phyloP scores from a whole-genome alignment of 2,113 vertebrate genomes.

The Pachyramphus minor region DNA sequence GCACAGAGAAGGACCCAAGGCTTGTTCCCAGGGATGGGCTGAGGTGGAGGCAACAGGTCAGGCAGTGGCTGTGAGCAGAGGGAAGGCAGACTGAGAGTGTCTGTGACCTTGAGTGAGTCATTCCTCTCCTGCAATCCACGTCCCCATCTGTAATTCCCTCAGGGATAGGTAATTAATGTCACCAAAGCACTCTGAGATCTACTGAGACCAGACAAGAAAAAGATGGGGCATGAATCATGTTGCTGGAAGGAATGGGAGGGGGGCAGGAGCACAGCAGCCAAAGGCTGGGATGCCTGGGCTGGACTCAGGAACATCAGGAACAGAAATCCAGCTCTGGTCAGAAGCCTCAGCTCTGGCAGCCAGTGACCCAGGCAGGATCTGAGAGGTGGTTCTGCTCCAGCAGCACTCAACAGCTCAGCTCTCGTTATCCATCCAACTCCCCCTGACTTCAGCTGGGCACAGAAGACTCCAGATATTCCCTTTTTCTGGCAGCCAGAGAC shows the following conservation, averaged over 20 bases:
- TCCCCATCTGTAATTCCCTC: neutral
- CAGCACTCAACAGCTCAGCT: neutral
- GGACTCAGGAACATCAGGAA: neutral
- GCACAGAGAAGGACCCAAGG: neutral
- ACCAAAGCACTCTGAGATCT: neutral
- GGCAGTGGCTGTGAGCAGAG: neutral
- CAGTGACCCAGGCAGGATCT: neutral
- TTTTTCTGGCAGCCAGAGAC: neutral
- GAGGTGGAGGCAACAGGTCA: neutral
- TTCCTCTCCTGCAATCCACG: neutral
- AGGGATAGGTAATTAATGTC: neutral
- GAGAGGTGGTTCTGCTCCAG: conserved; percentile 3
- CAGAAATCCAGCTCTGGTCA: neutral
- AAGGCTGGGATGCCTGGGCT: neutral
- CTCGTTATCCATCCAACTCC: neutral
- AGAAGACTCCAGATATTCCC: neutral
- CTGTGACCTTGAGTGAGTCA: neutral
- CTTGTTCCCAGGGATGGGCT: neutral
- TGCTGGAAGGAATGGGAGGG: neutral
- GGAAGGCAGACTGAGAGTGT: neutral
- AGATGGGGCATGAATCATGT: neutral
- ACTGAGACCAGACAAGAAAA: neutral
- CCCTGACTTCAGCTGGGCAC: neutral
- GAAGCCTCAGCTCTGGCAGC: neutral
- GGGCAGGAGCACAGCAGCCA: neutral